phyloP scores from a whole-genome alignment of 2,113 vertebrate genomes.

The Zosterops lateralis region DNA sequence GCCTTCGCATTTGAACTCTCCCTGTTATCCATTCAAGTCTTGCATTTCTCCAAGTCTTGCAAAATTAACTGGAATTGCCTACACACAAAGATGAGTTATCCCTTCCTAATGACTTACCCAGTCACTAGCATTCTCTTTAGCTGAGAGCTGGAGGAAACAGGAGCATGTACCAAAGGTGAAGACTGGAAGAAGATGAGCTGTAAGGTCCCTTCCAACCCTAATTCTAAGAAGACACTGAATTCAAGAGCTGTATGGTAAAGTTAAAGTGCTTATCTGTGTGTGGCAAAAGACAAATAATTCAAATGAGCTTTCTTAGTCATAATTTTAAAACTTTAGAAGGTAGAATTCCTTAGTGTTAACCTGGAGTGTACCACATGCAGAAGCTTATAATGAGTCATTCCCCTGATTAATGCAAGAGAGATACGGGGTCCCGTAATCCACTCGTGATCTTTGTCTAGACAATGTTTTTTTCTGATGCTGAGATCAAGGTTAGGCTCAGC shows the following conservation, averaged over 20 bases:
- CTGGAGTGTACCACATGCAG: background rate
- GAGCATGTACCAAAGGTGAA: background rate
- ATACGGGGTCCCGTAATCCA: background rate
- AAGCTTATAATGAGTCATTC: conserved; percentile 18
- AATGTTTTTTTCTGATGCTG: background rate
- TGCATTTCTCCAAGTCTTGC: background rate
- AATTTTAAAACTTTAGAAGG: conserved; percentile 11
- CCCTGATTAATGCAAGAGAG: background rate
- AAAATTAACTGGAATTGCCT: background rate
- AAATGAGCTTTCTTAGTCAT: conserved; percentile 52
- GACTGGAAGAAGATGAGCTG: background rate
- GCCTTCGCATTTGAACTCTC: background rate
- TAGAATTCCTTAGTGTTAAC: background rate
- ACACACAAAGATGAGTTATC: background rate
- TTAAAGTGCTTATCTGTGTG: background rate
- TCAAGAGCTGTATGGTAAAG: background rate
- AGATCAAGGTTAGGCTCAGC: conserved; percentile 3
- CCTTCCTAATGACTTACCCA: conserved; percentile 43
- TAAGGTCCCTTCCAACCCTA: background rate
- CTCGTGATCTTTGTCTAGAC: conserved; percentile 32
- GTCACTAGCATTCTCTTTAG: background rate
- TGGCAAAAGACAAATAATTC: conserved; percentile 36
- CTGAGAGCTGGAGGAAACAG: background rate
- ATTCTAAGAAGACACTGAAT: background rate
- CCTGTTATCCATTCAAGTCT: background rate